Conservation (phyloP, 2,113 vertebrate species). For the Tetrax tetrax region DNA sequence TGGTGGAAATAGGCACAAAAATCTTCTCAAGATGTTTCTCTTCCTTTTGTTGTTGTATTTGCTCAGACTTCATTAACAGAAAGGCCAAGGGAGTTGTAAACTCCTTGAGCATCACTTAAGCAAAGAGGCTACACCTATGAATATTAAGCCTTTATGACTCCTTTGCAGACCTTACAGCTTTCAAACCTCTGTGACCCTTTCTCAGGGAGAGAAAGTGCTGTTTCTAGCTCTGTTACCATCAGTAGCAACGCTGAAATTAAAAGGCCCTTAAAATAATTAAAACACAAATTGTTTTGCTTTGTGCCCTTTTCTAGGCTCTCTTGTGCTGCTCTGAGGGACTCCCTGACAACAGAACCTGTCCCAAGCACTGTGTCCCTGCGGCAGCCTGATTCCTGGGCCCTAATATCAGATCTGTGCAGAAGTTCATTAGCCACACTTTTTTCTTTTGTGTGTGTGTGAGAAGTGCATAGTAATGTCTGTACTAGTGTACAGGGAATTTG, state of each 20-base stretch:
- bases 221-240: neutral
- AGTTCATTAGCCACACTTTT: neutral
- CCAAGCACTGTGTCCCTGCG: neutral
- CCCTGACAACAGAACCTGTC: neutral
- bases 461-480: neutral
- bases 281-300: neutral
- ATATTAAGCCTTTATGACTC: neutral
- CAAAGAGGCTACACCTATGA: no score
- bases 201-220: neutral
- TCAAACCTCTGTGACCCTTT: neutral
- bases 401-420: neutral
- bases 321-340: neutral
- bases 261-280: neutral
- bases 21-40: neutral
- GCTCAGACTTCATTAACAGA: neutral
- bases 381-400: neutral
- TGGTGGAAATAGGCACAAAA: neutral
- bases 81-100: slow-evolving; percentile 4
- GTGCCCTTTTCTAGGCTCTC: neutral
- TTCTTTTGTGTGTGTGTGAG: neutral
- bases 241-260: neutral
- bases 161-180: neutral
- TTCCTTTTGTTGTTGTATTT: neutral
- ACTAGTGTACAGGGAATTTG: neutral
- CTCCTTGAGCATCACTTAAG: neutral